Evolutionary conservation across 1,140 invertebrate species (phyloP).

Genomic region (Octopus sinensis): DNA sequence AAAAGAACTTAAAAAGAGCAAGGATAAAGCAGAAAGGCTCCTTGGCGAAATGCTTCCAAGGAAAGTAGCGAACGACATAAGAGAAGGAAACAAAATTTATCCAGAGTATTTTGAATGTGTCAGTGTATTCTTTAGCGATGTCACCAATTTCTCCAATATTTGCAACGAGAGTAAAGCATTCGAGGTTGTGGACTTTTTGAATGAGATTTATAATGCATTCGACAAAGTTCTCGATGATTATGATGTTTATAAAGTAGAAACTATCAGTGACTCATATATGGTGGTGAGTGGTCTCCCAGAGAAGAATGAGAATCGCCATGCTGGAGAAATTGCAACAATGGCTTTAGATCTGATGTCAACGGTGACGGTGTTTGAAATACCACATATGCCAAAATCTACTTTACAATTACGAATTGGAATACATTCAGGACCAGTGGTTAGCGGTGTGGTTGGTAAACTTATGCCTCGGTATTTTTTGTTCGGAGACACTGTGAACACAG

Average conservation of each 20-base stretch:
- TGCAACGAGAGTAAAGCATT: conserved; percentile 91
- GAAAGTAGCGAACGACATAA: conserved; percentile 66
- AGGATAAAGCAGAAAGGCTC: conserved; percentile 85
- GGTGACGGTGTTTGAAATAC: conserved; percentile 76
- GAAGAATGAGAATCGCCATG: conserved; percentile 72
- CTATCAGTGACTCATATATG: conserved; percentile 92
- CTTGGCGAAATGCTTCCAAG: conserved; percentile 84
- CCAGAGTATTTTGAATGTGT: conserved; percentile 84
- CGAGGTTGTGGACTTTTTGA: conserved; percentile 62
- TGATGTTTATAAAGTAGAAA: conserved; percentile 89
- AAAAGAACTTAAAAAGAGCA: conserved; percentile 82
- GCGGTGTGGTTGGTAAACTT: conserved; percentile 87
- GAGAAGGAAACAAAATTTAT: conserved; percentile 80
- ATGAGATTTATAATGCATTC: conserved; percentile 68
- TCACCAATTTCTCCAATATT: conserved; percentile 95
- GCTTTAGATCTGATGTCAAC: conserved; percentile 63
- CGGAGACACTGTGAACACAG: conserved; percentile 69
- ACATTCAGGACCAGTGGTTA: conserved; percentile 72
- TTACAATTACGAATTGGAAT: conserved; percentile 77
- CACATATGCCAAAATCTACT: conserved; percentile 75
- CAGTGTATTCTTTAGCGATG: conserved; percentile 80
- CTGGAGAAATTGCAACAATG: conserved; percentile 72
- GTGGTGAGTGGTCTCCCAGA: conserved; percentile 83
- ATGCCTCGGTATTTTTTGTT: conserved; percentile 91
- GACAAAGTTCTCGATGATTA: conserved; percentile 70